Base-by-base conservation (phyloP, 2,888 invertebrate genomes). In the Mythimna impura region DNA sequence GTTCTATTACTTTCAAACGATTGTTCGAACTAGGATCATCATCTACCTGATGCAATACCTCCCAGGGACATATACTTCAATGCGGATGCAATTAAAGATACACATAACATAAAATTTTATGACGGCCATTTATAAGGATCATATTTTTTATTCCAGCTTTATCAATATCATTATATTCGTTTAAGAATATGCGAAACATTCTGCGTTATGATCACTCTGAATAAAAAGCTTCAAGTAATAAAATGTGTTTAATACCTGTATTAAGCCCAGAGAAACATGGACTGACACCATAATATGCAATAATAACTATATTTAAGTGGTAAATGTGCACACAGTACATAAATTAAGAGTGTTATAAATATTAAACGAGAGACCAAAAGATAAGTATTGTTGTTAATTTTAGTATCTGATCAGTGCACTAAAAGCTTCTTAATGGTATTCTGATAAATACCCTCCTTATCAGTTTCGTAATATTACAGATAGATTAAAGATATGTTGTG, bases 221-320 rank as follows among this genome's bases (percentile, higher is more conserved):
- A 66, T 77, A 60, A 78, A 77, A 80, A 78, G 50, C 55, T 66
- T 63, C 22, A 10, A 55, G 70, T 65, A 34, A 70, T 81, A 70
- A 81, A 81, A 73, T 57, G 60, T 66, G 25, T 22, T 81, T 62
- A 62, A 60, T 70, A 68, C 66, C 6, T 52, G 68, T 54, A 68
- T 65, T 66, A 68, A 60, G 30, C 0, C 3, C 40, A 71, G 60
- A 69, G 65, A 66, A 78, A 68, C 17, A 47, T 17, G 25, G 34
- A 9, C 30, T 20, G 22, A 71, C 34, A 71, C 69, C 58, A 73
- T 69, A 76, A 81, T 72, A 73, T 54, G 73, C 22, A 60, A 55
- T 73, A 80, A 82, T 79, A 70, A 81, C 73, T 69, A 76, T 64
- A 73, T 76, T 78, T 70, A 78, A 71, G 66, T 73, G 71, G 61